Base-by-base conservation (phyloP, 2,797 vertebrate genomes). In the Channa striata region DNA sequence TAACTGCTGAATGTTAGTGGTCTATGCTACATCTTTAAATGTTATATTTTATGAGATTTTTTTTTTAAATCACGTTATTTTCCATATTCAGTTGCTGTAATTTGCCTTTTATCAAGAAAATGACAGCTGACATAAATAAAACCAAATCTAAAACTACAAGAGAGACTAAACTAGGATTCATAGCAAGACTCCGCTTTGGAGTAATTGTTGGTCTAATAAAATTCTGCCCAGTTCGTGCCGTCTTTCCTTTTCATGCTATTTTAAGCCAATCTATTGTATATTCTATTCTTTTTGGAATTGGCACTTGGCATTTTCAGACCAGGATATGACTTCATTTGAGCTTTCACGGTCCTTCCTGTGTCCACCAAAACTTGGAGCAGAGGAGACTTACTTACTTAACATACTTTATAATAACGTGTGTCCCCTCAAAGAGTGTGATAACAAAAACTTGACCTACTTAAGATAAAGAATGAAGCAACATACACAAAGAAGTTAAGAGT, bases 311-410 rank as follows among this genome's bases (percentile, higher is more conserved):
- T 78, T 78, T 84, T 60, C 33, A 74, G 63, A 51, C 37, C 73
- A 88, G 86, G 85, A 89, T 77, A 73, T 86, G 83, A 84, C 67
- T 78, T 83, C 46, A 76, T 61, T 53, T 53, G 57, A 53, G 40
- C 61, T 64, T 59, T 25, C 36, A 43, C 58, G 20, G 23, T 8
- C 53, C 76, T 85, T 83, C 78, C 79, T 77, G 68, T 17, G n/a
- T 30, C 6, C 19, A 40, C 17, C 46, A 52, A 73, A 72, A 73
- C 62, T 70, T 2, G 5, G 23, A 66, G 13, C 8, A 2, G 3
- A 66, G 36, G 33, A 60, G 10, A 30, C 6, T 21, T 30, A 30
- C 25, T 30, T 30, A 30, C 25, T 34, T 11, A 12, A 71, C 11
- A 36, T 11, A 7, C 8, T 37, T 4, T 14, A 8, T 8, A 50